Evolutionary conservation across 2,797 vertebrate species (phyloP).

Genomic region (Hyperoplus lanceolatus): DNA sequence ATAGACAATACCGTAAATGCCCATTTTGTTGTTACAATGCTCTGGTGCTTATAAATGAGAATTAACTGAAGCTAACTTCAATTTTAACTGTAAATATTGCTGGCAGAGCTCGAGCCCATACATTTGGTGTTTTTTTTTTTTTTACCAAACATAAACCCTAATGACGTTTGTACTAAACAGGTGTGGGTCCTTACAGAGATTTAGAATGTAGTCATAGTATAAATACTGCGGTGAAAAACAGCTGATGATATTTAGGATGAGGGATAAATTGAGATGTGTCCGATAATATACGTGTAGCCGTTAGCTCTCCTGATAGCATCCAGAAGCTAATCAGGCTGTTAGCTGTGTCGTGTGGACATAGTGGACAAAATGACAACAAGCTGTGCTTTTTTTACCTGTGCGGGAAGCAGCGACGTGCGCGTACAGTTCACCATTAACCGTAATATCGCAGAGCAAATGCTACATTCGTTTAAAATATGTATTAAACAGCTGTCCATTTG

Average conservation of each 20-base stretch:
- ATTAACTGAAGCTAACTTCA: not conserved
- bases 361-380: conserved; percentile 39
- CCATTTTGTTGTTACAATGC: fast-evolving
- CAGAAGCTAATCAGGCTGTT: conserved; percentile 61
- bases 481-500: not conserved
- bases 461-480: conserved; percentile 5
- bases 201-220: fast-evolving
- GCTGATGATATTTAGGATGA: not conserved
- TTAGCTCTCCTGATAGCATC: conserved; percentile 70
- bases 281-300: conserved; percentile 32
- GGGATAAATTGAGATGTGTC: conserved; percentile 1
- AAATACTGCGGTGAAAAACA: not conserved
- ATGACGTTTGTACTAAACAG: not conserved
- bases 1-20: not conserved
- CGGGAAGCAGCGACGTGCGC: fast-evolving
- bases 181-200: not conserved
- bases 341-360: conserved; percentile 37
- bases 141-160: not conserved
- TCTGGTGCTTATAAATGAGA: not conserved
- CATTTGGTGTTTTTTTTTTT: not conserved
- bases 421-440: not conserved
- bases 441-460: not conserved
- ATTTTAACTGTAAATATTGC: no score
- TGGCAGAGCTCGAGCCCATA: not conserved
- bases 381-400: not conserved